phyloP scores from a whole-genome alignment of 2,888 invertebrate genomes.

The Apamea crenata region DNA sequence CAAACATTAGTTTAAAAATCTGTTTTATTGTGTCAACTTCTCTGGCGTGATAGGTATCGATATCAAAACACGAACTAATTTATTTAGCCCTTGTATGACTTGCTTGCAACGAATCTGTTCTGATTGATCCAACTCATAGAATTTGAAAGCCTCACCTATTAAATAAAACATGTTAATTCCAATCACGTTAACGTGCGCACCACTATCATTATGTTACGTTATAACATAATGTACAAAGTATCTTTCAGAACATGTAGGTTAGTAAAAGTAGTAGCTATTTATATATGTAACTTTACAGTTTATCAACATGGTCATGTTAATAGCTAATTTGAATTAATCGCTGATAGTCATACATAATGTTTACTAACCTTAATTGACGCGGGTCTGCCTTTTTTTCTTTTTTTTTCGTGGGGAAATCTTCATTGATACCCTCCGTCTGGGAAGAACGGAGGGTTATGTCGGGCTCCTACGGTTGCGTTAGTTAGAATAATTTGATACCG shows the following conservation, averaged over 20 bases:
- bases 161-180: slow-evolving; percentile 2
- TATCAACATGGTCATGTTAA: not conserved
- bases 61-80: not conserved
- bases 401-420: too few species aligned
- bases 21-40: not conserved
- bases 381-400: not conserved
- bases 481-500: too few species aligned
- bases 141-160: not conserved
- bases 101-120: not conserved
- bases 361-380: not conserved
- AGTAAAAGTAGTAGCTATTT: too few species aligned
- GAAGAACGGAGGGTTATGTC: too few species aligned
- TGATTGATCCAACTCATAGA: not conserved
- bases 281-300: slow-evolving; percentile 1
- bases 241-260: too few species aligned
- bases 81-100: not conserved
- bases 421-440: too few species aligned
- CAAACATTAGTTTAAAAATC: not conserved
- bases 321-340: slow-evolving; percentile 8
- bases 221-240: not conserved
- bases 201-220: not conserved
- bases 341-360: not conserved
- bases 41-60: not conserved
- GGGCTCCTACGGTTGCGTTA: too few species aligned
- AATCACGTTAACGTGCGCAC: not conserved